Conservation (phyloP, 2,888 invertebrate species). For the Nemapogon koenigi region DNA sequence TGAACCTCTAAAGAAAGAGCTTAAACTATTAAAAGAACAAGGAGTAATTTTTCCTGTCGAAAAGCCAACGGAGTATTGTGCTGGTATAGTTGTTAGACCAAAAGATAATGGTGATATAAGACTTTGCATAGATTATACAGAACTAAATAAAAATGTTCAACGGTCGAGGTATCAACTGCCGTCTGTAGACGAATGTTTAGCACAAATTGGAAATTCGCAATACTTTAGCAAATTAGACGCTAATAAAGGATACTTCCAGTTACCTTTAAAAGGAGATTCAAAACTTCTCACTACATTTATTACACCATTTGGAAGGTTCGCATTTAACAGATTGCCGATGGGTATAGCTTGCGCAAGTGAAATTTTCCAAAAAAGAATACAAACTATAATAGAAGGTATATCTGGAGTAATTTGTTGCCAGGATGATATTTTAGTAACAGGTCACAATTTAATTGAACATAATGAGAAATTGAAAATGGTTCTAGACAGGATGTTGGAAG, state of each 20-base stretch:
- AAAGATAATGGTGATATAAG: constrained; percentile 6
- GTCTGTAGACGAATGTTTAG: constrained; percentile 7
- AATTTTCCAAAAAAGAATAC: constrained; percentile 8
- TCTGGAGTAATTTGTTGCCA: constrained; percentile 6
- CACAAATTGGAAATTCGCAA: constrained; percentile 1
- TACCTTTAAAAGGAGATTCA: constrained; percentile 9
- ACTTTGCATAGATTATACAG: constrained; percentile 9
- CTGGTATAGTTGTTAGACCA: constrained; percentile 8
- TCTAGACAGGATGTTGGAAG: too few relatives aligned
- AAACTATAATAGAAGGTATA: constrained; percentile 5
- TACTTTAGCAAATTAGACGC: constrained; percentile 15
- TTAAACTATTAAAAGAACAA: neutral
- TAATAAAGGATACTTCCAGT: constrained; percentile 13
- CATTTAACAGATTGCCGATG: constrained; percentile 14
- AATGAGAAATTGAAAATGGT: too few relatives aligned
- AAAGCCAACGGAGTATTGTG: constrained; percentile 7
- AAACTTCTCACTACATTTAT: constrained; percentile 14
- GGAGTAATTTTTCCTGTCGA: constrained; percentile 7
- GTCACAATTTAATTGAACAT: too few relatives aligned
- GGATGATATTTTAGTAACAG: constrained; percentile 9
- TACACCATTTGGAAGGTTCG: constrained; percentile 16
- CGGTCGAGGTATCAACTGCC: constrained; percentile 5
- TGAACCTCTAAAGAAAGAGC: neutral
- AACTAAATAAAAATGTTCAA: constrained; percentile 9
- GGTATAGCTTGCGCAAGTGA: constrained; percentile 12